Evolutionary conservation across 2,797 vertebrate species (phyloP), one percentile per base, ranked within the genome.

Genomic region (Valencia hispanica): DNA sequence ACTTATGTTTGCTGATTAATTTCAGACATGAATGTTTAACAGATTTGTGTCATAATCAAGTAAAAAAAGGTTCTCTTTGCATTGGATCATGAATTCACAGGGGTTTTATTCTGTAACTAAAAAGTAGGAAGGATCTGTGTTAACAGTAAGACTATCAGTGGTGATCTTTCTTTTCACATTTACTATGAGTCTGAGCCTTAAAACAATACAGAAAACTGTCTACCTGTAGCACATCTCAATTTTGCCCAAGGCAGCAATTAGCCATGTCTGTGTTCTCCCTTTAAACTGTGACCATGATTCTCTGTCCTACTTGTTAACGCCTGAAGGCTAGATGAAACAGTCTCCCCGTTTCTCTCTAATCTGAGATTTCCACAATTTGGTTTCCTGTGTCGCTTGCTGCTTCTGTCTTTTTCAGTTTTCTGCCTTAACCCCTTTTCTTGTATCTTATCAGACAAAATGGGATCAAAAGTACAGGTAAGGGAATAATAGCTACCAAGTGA

Each of bases 241-340:
- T 84, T 82, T 72, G 88, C 92, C 85, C 17, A 41, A 74, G 83
- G 91, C 88, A 86, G 78, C 90, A 91, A 92, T 94, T 93, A 93
- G 74, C 73, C 79, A 81, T 6, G 72, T 90, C 92, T 90, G 74
- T 90, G 87, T 90, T 91, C 86, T 75, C 78, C 84, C 83, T 88
- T 85, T 91, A 90, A 87, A 75, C 81, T 85, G 77, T 87, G 86
- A 86, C 87, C 71, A 39, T 71, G 86, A 86, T 88, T 74, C 81
- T 59, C 69, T 86, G 75, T 82, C 63, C 84, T 78, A 68, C 87
- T 85, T 77, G 74, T 79, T 66, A 75, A 75, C 78, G 82, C 79
- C 91, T 79, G 68, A 80, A 88, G 91, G 90, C 89, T 79, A 70
- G 74, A 85, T 87, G 82, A 89, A 91, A 88, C 83, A 78, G 82